A percentile compares a stretch with the other conserved stretches of the same genome.
Evolutionary conservation across 1,140 invertebrate genomes (phyloP).

Genomic region (Drosophila santomea): DNA sequence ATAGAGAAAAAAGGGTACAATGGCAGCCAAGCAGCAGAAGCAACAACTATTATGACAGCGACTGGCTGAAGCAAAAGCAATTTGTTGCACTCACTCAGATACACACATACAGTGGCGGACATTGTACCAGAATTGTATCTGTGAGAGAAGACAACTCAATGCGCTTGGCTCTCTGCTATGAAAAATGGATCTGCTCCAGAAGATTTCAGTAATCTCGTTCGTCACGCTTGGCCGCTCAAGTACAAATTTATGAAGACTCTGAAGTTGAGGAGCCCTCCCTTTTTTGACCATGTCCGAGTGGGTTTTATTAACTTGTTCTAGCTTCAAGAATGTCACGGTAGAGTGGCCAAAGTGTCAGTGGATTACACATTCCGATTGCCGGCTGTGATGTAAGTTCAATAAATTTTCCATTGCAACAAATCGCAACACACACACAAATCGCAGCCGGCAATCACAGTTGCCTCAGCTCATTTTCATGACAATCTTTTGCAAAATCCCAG

Average conservation of each 20-base stretch:
- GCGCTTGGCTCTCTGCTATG: constrained; percentile 61
- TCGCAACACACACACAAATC: constrained; percentile 19
- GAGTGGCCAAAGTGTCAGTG: constrained; percentile 68
- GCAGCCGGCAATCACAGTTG: constrained; percentile 34
- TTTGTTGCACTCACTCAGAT: constrained; percentile 74
- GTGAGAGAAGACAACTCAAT: constrained; percentile 69
- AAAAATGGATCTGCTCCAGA: constrained; percentile 85
- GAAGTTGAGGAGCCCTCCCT: background rate
- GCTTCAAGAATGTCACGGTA: constrained; percentile 74
- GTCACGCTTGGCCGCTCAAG: constrained; percentile 84
- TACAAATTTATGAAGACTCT: constrained; percentile 81
- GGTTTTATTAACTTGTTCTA: constrained; percentile 74
- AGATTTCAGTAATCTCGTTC: constrained; percentile 85
- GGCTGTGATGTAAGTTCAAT: constrained; percentile 73
- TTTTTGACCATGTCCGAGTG: constrained; percentile 50
- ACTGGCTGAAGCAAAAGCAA: constrained; percentile 69
- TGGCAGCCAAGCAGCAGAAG: constrained; percentile 46
- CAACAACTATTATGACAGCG: constrained; percentile 78
- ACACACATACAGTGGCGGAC: constrained; percentile 4
- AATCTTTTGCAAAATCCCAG: constrained; percentile 57
- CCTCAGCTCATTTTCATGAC: constrained; percentile 58
- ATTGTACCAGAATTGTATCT: constrained; percentile 48
- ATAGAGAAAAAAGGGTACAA: constrained; percentile 71
- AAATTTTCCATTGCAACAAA: constrained; percentile 63
- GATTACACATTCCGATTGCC: constrained; percentile 41